Base-by-base conservation (phyloP, 1,140 invertebrate genomes). In the Zaprionus nigranus region DNA sequence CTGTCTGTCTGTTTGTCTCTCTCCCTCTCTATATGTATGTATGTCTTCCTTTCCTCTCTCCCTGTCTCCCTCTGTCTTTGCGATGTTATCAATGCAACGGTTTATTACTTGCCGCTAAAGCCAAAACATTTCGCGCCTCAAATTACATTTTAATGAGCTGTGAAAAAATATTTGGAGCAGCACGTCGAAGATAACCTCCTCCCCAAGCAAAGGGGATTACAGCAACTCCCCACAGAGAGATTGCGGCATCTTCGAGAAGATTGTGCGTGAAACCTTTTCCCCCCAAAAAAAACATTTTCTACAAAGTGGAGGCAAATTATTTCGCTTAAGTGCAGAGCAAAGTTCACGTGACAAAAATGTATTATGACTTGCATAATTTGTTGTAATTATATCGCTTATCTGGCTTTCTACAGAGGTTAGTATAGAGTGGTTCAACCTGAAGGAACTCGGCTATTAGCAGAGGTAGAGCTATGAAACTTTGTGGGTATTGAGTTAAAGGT, bases 141-240 rank as follows among this genome's bases (percentile, higher is more conserved):
- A 90, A 90, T 90, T 90, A 90, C 85, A 90, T 82, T 90, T 90
- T 90, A 90, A 90, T 90, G 85, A 90, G 85, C 85, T 90, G 85
- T 90, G 75, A 90, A 90, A 79, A 81, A 90, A 90, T 90, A 82
- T 90, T 90, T 90, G 85, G 59, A 77, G 60, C 85, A 72, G 54
- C 43, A 53, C 13, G 28, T 26, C 26, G 22, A 40, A 60, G 53
- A 66, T 43, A 66, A 72, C 15, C 46, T 15, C 36, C 54, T 34
- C 2, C 30, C 30, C 30, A 34, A n/a, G 38, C 17, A 57, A n/a
- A 4, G 24, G 5, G 12, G 53, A 58, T 64, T 28, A 36, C 36
- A n/a, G 17, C 12, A 57, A 22, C 53, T 30, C 53, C 26, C 24
- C 15, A 28, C 53, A 63, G 34, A 63, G 34, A 61, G 60, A 68